Base-by-base conservation (phyloP, 2,797 vertebrate species). In the Nannoperca australis region DNA sequence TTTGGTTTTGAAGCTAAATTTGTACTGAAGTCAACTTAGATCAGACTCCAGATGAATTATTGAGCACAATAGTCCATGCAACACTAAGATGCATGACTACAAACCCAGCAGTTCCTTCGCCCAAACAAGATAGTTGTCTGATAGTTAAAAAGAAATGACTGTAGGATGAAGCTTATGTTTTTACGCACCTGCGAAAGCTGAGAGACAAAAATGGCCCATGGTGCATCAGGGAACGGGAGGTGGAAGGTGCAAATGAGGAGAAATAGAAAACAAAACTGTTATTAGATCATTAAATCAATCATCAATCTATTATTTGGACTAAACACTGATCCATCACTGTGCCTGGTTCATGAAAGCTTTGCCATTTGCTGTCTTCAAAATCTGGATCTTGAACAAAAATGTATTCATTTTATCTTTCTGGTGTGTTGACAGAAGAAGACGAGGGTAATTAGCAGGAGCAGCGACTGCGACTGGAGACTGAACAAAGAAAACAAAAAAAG, bases 131-230 rank as follows among this genome's bases (percentile, higher is more conserved):
- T 40, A 51, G 20, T 51, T n/a, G 5, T 58, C 24, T 27, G 24
- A 27, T 27, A 27, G 24, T 27, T 27, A 27, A 27, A 27, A 27
- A 27, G 2, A 27, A 27, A 27, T 27, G 27, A 34, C 38, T 72
- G 44, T 76, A 38, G 15, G 20, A 3, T 56, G 22, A n/a, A 3
- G 63, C 54, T 44, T 77, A 64, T 22, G 36, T 58, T 71, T 80
- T 73, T 13, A 93, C 93, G 38, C 81, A 95, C 94, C 92, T 94
- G 94, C n/a, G 94, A 94, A 64, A 95, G 92, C 94, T 94, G 89
- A 36, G 60, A 74, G 78, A 75, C 67, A 66, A 58, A 78, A 18
- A 32, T 14, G 51, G 84, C 86, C 89, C 85, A 80, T 32, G 85
- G 74, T 70, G 83, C 85, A 89, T 59, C 84, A 64, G 61, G 54